A percentile compares a stretch with the other conserved stretches of the same genome.
These are phyloP conservation scores for Notarius lentiginosus DNA, from an alignment of 2,113 vertebrate genomes.

Conservation along the genomic window DNA sequence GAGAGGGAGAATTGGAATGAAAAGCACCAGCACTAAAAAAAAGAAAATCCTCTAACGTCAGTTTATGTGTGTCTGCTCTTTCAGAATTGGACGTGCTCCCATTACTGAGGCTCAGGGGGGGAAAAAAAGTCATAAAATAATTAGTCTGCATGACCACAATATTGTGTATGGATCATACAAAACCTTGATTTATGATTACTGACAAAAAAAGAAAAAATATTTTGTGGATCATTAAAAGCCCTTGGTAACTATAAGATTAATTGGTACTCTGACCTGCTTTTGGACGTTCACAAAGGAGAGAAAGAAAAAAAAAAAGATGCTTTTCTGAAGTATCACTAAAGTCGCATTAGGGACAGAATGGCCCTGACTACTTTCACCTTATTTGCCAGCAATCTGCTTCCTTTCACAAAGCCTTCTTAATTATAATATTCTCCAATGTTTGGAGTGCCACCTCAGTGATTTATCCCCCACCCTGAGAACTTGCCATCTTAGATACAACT, in stretches of 20 bases:
- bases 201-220: background rate
- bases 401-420: conserved; percentile 52
- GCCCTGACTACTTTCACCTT: background rate
- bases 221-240: background rate
- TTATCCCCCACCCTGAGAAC: background rate
- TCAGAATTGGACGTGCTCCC: background rate
- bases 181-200: background rate
- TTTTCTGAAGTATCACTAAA: conserved; percentile 2
- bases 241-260: background rate
- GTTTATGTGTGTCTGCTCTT: background rate
- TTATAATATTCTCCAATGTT: conserved; percentile 59
- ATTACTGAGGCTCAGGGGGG: background rate
- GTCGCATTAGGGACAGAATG: background rate
- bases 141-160: background rate
- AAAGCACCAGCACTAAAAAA: conserved; percentile 35
- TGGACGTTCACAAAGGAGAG: background rate
- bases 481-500: conserved; percentile 37
- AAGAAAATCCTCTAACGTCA: background rate
- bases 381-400: conserved; percentile 22
- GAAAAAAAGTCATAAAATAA: background rate
- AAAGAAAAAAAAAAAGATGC: background rate
- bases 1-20: background rate
- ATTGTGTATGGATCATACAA: conserved; percentile 12
- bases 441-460: conserved; percentile 60
- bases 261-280: conserved; percentile 6